Base-by-base conservation (phyloP, 2,888 invertebrate species). In the Dynastes maya region DNA sequence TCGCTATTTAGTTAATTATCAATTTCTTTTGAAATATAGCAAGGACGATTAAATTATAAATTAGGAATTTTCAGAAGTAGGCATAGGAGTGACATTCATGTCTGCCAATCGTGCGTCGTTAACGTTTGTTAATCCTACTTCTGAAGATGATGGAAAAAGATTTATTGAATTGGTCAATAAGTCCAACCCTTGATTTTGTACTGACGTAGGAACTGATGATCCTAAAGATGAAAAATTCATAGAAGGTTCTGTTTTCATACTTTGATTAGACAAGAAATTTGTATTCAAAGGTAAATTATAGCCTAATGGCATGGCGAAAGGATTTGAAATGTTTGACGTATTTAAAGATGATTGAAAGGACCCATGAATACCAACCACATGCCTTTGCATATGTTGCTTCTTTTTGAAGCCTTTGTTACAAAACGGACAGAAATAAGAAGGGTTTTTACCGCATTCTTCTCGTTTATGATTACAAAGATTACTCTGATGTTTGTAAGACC, bases 391-490 rank as follows among this genome's bases (percentile, higher is more conserved):
- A 58, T 87, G 86, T 61, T 87, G 87, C 75, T 87, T 87, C 81
- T 87, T 87, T 83, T 80, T 80, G 51, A 83, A 83, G n/a, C 87
- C 87, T 78, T 86, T 87, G n/a, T 82, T 81, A 80, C 90, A 91
- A 45, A 88, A 84, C 1, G 87, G 86, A 78, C 91, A 91, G 76
- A 89, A 88, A 82, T 89, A 90, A 27, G 88, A 88, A 0, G 89
- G 90, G 37, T 89, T 89, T 82, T 89, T 90, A 29, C 90, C 90
- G 81, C 91, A 90, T 81, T 90, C 90, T 80, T 90, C 87, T 80
- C 88, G 86, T 84, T 90, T 90, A 84, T 90, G 90, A 71, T 89
- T 89, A 78, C 88, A 88, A 53, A 90, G 83, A 70, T 89, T 89
- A 64, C 87, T 87, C 83, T 87, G 88, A 83, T 88, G 87, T 82